phyloP scores from a whole-genome alignment of 2,113 vertebrate genomes.

The Etheostoma spectabile region DNA sequence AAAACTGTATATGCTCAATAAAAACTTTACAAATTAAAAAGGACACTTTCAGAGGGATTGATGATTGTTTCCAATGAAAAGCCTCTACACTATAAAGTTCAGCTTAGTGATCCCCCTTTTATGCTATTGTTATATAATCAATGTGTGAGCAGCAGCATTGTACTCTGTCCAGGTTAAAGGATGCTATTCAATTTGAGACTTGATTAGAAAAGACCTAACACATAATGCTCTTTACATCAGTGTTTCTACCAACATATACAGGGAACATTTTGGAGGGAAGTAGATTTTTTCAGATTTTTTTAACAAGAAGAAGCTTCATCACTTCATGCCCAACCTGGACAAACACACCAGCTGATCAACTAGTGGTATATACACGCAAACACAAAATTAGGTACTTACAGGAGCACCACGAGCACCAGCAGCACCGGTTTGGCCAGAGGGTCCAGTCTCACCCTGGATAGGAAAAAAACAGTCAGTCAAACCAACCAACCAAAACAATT shows the following conservation, averaged over 20 bases:
- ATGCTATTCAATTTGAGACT: not conserved
- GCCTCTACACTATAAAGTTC: not conserved
- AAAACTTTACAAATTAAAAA: too few species aligned
- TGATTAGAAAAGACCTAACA: not conserved
- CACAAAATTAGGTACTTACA: constrained; percentile 82
- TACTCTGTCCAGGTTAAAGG: not conserved
- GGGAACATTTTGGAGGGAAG: not conserved
- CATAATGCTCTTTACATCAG: not conserved
- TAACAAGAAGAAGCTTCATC: not conserved
- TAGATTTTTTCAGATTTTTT: not conserved
- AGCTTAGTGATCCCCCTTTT: not conserved
- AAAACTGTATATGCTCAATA: too few species aligned
- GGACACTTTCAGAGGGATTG: not conserved
- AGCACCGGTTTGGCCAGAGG: constrained; percentile 87
- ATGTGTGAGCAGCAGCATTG: not conserved
- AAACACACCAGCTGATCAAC: not conserved
- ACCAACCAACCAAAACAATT: not conserved
- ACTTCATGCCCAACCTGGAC: not conserved
- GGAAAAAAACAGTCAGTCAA: constrained; percentile 35
- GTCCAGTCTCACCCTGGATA: constrained; percentile 92
- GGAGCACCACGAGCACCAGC: constrained; percentile 92
- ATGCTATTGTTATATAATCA: not conserved
- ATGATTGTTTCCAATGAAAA: not conserved
- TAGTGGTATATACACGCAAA: not conserved
- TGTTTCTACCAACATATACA: not conserved